A percentile compares a stretch with the other conserved stretches of the same genome.
Evolutionary conservation across 2,113 vertebrate genomes (phyloP).

Genomic region (Osmerus eperlanus): DNA sequence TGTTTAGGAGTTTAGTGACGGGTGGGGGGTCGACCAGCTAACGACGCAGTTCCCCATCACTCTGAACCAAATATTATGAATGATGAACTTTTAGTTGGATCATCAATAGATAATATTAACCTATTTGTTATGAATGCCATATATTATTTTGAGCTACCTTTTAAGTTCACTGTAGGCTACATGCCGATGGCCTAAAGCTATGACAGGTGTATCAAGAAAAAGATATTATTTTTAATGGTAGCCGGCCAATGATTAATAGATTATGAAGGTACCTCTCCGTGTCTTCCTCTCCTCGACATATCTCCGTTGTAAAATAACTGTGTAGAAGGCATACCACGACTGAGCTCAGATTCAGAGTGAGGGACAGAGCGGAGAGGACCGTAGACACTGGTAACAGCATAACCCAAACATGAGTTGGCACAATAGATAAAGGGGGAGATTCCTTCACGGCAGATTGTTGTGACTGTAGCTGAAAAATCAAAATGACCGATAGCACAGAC

Average conservation of each 20-base stretch:
- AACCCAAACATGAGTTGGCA: constrained; percentile 56
- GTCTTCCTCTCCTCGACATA: constrained; percentile 72
- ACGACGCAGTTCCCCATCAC: constrained; percentile 29
- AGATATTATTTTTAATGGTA: background rate
- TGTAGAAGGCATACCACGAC: constrained; percentile 81
- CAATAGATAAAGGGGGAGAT: constrained; percentile 29
- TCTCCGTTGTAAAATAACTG: constrained; percentile 79
- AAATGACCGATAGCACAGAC: constrained; percentile 78
- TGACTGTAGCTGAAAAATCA: constrained; percentile 84
- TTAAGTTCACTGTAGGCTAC: too few species aligned
- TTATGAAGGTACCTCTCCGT: constrained; percentile 69
- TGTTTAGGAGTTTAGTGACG: constrained; percentile 50
- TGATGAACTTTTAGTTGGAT: background rate
- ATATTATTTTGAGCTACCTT: too few species aligned
- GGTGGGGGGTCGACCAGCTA: constrained; percentile 32
- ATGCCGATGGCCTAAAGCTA: background rate
- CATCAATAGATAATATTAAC: background rate
- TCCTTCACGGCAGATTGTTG: constrained; percentile 59
- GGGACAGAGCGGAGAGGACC: constrained; percentile 79
- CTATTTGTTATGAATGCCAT: too few species aligned
- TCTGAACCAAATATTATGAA: constrained; percentile 5
- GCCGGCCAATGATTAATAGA: background rate
- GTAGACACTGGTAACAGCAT: constrained; percentile 75
- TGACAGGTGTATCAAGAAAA: background rate
- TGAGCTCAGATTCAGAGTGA: constrained; percentile 78